Conservation (phyloP, 2,797 vertebrate genomes). For the Hafferia zeledoni region DNA sequence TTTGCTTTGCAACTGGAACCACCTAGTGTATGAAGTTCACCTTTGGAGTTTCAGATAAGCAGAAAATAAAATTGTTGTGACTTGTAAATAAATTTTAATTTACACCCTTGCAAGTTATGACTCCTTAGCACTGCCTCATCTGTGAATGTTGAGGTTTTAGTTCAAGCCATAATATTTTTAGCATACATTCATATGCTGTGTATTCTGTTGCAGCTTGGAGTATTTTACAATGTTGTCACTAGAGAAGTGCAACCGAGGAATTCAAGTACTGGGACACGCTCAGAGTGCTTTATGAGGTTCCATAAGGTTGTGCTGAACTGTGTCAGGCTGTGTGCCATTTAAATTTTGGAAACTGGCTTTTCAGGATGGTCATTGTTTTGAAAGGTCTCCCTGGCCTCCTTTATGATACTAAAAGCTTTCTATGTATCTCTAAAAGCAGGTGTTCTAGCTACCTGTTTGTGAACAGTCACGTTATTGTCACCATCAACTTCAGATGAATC, state of each 20-base stretch:
- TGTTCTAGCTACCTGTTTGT: neutral
- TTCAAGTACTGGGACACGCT: neutral
- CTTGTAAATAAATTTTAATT: neutral
- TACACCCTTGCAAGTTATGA: neutral
- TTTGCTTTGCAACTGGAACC: neutral
- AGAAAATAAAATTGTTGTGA: neutral
- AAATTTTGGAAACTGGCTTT: neutral
- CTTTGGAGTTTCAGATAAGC: neutral
- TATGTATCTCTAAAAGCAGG: neutral
- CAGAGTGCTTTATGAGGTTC: neutral
- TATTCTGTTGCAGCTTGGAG: neutral
- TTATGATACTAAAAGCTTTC: neutral
- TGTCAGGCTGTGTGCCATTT: neutral
- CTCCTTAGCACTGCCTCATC: neutral
- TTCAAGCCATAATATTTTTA: neutral
- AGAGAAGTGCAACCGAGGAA: neutral
- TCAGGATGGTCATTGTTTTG: neutral
- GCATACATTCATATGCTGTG: neutral
- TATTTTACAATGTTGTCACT: neutral
- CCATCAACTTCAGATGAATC: neutral
- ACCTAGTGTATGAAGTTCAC: neutral
- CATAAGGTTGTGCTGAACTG: accelerated
- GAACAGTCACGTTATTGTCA: neutral
- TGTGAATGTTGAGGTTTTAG: neutral
- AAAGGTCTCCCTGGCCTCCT: neutral